Base-by-base conservation (phyloP, 92 coral and sea anemone genomes). In the Montipora capitata region DNA sequence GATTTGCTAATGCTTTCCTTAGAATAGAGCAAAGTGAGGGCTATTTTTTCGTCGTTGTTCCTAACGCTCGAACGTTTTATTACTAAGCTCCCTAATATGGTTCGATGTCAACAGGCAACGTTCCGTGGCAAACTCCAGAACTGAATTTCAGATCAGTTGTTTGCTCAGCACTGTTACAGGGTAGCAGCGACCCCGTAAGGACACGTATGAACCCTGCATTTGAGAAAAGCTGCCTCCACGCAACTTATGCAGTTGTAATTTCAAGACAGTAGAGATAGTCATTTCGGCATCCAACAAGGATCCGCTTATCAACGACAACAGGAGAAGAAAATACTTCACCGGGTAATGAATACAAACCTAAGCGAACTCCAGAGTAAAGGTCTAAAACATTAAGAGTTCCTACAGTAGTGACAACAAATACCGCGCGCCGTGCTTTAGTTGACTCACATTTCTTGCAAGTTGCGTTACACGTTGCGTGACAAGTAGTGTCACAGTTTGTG, bases 241-340 rank as follows among this genome's bases (percentile, higher is more conserved):
- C 6, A 10, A 5, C 7, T 48, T 10, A 48, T 1, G 52, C 52
- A 54, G 61, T 12, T 9, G 68, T 11, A 63, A 92, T 40, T 68
- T 79, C 91, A 44, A 97, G 62, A 17, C 93, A 92, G 85, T 97
- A 95, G 80, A 97, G 18, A 79, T 78, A 94, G 70, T 97, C 92
- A 75, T 95, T 93, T 78, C 99, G 78, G 80, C 99, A 97, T 42
- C 99, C 99, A 42, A 94, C 76, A 17, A 97, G 77, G 12, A 97
- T 41, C 9, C 57, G 79, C 48, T 87, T 70, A 43, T 92, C 93
- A 14, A 87, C 81, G 3, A 96, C 79, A 1, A 92, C 96, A 9
- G 99, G 98, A 10, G 99, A 97, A n/a, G 99, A 97, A 83, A 97
- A 97, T 12, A 97, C 97, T 80, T 96, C 98, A 41, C 99, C 95